phyloP scores from a whole-genome alignment of 2,888 invertebrate species.

The Melolontha melolontha region DNA sequence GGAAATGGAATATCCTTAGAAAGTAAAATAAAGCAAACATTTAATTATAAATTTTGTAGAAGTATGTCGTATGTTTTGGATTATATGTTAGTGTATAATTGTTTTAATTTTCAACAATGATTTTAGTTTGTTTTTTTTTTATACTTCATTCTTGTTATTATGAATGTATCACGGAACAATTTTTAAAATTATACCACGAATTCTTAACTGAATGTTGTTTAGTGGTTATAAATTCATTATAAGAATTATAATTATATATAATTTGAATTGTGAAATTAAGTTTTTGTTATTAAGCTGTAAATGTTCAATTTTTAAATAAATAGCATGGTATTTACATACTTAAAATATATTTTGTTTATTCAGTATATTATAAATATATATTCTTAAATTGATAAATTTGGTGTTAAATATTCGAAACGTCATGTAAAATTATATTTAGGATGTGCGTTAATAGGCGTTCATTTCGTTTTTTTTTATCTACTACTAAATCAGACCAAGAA shows the following conservation, averaged over 20 bases:
- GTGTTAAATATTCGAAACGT: no score
- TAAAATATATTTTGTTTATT: neutral
- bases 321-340: constrained; percentile 14
- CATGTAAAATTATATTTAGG: no score
- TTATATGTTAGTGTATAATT: constrained; percentile 11
- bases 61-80: constrained; percentile 10
- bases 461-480: no score
- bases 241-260: neutral
- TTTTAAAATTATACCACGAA: constrained; percentile 8
- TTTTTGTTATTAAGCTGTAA: constrained; percentile 18
- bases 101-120: constrained; percentile 5
- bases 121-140: constrained; percentile 2
- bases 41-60: constrained; percentile 11
- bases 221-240: neutral
- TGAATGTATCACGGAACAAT: constrained; percentile 5
- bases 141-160: no score
- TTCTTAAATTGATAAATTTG: no score
- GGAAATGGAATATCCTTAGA: constrained; percentile 63
- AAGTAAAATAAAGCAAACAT: constrained; percentile 1
- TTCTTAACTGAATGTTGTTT: constrained; percentile 10
- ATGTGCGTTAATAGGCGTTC: no score
- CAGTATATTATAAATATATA: no score
- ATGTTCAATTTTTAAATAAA: constrained; percentile 18
- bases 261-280: neutral
- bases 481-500: no score